Evolutionary conservation across 1,140 invertebrate species (phyloP), one percentile per base, ranked within the genome.

Genomic region (Drosophila nebulosa): DNA sequence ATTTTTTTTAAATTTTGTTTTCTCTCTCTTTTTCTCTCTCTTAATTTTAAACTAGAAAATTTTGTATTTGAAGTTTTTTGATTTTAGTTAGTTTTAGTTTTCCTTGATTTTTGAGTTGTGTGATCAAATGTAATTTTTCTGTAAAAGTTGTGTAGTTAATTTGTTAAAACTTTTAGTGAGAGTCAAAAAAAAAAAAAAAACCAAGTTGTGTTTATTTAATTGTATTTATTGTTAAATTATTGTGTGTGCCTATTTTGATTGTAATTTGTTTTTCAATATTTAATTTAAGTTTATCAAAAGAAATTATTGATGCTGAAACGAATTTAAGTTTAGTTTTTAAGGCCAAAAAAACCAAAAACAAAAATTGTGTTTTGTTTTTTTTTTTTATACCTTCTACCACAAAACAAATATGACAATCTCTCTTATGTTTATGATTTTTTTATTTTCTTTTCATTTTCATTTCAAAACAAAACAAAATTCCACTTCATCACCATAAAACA

Each of bases 401-500:
- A 50, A 21, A 30, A 55, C 52, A 10, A 12, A 35, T 22, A 46
- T 42, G 39, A 22, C 32, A 73, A 69, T 55, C 2, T 32, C 3
- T 32, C 69, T 80, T 65, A 57, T 66, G 64, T 77, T 90, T 79
- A 79, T 85, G 64, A 88, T 84, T 86, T 85, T 85, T 84, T 79
- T 74, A 69, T 88, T 90, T 91, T 91, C 73, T 90, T 90, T 91
- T 91, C 84, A 80, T 90, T 90, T 90, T 91, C 83, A 81, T 88
- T 90, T 90, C 86, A 83, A 70, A 30, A 30, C 7, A 30, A 65
- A 68, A 42, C 52, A 53, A 51, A 81, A 78, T 59, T 62, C 68
- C 57, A 61, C 71, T 68, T 36, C 67, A 56, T 64, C 42, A 24
- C 52, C 56, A 64, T 64, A 73, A 30, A n/a, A n/a, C n/a, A n/a